Evolutionary conservation across 2,113 vertebrate genomes (phyloP).

Genomic region (Numenius arquata): DNA sequence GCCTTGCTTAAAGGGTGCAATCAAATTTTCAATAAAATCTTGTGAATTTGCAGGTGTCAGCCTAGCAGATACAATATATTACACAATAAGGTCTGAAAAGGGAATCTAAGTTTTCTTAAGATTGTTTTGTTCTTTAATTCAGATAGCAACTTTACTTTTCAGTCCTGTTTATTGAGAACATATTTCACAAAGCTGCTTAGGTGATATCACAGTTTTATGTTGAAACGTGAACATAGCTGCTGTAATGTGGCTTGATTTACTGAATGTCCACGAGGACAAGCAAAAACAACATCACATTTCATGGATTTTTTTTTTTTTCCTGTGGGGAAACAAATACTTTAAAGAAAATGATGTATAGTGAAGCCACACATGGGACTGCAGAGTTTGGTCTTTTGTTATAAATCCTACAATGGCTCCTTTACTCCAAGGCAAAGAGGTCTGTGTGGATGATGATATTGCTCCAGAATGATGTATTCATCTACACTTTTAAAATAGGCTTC

Average conservation of each 20-base stretch:
- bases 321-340: background rate
- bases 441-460: constrained; percentile 13
- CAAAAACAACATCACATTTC: constrained; percentile 38
- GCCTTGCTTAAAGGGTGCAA: background rate
- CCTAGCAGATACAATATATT: background rate
- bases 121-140: background rate
- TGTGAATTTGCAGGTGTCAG: background rate
- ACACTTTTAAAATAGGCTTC: constrained; percentile 39
- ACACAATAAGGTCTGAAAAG: background rate
- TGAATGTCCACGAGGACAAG: constrained; percentile 1
- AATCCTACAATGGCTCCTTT: background rate
- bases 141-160: background rate
- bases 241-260: constrained; percentile 45
- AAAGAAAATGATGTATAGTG: constrained; percentile 20
- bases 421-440: background rate
- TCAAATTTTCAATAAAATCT: background rate
- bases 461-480: constrained; percentile 48
- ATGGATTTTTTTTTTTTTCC: constrained; percentile 26
- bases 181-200: constrained; percentile 39
- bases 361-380: background rate
- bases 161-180: background rate
- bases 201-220: constrained; percentile 21
- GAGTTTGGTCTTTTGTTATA: background rate
- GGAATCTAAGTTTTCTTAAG: background rate
- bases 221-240: constrained; percentile 1